Evolutionary conservation across 2,113 vertebrate genomes (phyloP).

Genomic region (Mastomys natalensis): DNA sequence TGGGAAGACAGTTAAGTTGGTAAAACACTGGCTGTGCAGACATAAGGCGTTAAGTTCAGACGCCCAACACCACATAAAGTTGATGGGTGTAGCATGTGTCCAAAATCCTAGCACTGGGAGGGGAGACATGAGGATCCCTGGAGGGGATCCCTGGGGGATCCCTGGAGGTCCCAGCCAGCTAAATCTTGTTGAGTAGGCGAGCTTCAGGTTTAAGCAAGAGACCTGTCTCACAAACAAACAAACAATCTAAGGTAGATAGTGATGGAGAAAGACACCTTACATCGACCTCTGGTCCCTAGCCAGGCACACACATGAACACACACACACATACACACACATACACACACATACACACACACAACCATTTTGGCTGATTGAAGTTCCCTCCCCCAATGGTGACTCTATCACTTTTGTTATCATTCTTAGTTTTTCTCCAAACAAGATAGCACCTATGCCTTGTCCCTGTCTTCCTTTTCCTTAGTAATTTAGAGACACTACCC

Average conservation of each 20-base stretch:
- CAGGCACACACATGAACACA: too few species aligned
- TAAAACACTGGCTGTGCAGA: not conserved
- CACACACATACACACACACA: not conserved
- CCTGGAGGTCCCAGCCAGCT: not conserved
- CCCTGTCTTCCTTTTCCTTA: not conserved
- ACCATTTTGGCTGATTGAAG: not conserved
- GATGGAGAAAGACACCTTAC: not conserved
- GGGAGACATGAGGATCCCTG: not conserved
- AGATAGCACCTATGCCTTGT: not conserved
- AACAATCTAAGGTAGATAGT: not conserved
- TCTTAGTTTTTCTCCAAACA: not conserved
- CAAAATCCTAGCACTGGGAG: not conserved
- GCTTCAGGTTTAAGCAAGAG: not conserved
- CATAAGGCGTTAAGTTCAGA: not conserved
- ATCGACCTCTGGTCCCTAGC: not conserved
- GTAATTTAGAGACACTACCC: not conserved
- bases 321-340: not conserved
- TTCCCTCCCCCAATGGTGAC: rapidly evolving
- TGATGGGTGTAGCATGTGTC: too few species aligned
- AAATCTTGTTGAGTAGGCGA: not conserved
- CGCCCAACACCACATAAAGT: not conserved
- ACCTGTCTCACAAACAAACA: not conserved
- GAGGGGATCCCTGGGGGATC: not conserved
- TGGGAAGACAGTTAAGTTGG: not conserved
- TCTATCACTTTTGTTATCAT: not conserved